Percentiles rank a stretch among this genome's conserved stretches.
Conservation (phyloP, 2,888 invertebrate species). For the Yponomeuta malinellus region DNA sequence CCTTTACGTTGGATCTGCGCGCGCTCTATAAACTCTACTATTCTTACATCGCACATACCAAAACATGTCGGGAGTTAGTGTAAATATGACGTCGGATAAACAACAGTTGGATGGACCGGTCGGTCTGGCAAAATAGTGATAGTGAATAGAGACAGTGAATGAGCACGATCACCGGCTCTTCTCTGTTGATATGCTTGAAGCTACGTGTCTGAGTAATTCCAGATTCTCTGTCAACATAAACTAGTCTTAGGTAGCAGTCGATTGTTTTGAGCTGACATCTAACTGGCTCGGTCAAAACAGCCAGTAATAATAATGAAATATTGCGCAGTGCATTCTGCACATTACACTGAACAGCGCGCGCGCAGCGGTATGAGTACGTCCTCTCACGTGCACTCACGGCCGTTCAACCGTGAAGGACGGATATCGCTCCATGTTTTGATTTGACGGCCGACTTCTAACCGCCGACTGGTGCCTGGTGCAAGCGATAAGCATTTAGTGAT, state of each 20-base stretch:
- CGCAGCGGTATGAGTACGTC: neutral
- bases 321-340: neutral
- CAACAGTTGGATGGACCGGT: too few relatives aligned
- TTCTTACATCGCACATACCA: too few relatives aligned
- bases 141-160: too few relatives aligned
- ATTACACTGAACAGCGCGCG: neutral
- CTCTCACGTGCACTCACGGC: conserved; percentile 19
- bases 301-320: conserved; percentile 25
- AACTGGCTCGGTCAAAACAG: neutral
- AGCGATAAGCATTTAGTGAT: conserved; percentile 24
- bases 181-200: too few relatives aligned
- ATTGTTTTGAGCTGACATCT: neutral
- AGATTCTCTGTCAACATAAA: neutral
- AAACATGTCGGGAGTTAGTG: too few relatives aligned
- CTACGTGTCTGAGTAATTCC: too few relatives aligned
- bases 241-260: neutral
- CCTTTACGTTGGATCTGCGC: too few relatives aligned
- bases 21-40: too few relatives aligned
- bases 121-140: too few relatives aligned
- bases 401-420: conserved; percentile 65
- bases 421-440: conserved; percentile 34
- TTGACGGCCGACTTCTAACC: conserved; percentile 64
- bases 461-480: conserved; percentile 28
- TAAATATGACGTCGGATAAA: too few relatives aligned
- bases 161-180: too few relatives aligned